phyloP scores from a whole-genome alignment of 2,113 vertebrate genomes.

The Pterophyllum scalare region DNA sequence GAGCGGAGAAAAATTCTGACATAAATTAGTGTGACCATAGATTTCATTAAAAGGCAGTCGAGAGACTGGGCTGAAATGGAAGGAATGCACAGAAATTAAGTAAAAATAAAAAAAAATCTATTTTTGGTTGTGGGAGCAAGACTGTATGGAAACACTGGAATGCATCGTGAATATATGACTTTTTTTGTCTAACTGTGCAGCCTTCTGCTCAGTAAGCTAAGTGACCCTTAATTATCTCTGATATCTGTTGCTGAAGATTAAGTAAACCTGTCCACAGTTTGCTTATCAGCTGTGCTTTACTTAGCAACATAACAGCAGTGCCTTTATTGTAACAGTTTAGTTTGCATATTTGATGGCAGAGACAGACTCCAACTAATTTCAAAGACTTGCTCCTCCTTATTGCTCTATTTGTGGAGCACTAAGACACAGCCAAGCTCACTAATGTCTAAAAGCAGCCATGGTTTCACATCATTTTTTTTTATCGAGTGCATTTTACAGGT shows the following conservation, averaged over 20 bases:
- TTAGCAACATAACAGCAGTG: neutral
- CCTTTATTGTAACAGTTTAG: neutral
- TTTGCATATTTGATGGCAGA: neutral
- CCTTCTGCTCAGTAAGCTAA: too few relatives aligned
- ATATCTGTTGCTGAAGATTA: neutral
- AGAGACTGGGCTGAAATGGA: neutral
- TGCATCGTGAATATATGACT: too few relatives aligned
- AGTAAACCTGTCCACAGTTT: neutral
- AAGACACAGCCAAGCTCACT: neutral
- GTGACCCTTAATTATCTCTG: too few relatives aligned
- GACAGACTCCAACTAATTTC: neutral
- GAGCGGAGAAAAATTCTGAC: neutral
- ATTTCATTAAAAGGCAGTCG: neutral
- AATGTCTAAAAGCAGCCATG: neutral
- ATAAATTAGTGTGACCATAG: neutral
- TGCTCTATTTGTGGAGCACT: neutral
- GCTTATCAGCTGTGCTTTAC: neutral
- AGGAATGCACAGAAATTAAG: neutral
- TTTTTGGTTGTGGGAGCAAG: too few relatives aligned
- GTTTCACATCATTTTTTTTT: neutral
- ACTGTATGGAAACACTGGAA: too few relatives aligned
- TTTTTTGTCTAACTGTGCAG: too few relatives aligned
- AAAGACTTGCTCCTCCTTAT: neutral
- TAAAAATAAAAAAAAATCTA: neutral
- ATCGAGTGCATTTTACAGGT: neutral